Evolutionary conservation across 2,113 vertebrate genomes (phyloP).

Genomic region (Indicator indicator): DNA sequence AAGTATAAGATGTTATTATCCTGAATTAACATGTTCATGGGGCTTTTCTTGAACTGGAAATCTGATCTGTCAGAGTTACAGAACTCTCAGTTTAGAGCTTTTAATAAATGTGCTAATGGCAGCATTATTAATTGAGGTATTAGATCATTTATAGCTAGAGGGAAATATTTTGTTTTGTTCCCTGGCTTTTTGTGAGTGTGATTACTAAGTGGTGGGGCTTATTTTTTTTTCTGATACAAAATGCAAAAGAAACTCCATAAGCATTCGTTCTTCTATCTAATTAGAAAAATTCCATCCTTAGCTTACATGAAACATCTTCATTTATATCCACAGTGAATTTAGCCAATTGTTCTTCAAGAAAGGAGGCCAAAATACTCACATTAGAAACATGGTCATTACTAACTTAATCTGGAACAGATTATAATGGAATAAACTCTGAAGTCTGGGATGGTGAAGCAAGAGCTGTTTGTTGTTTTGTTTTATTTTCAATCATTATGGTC

Average conservation of each 20-base stretch:
- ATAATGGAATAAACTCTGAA: neutral
- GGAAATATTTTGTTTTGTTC: neutral
- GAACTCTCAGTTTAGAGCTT: neutral
- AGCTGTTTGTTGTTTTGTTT: neutral
- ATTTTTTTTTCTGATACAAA: neutral
- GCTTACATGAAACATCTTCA: neutral
- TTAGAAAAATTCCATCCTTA: neutral
- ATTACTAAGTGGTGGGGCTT: neutral
- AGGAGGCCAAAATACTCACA: neutral
- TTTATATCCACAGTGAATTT: neutral
- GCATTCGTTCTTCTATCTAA: neutral
- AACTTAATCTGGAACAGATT: neutral
- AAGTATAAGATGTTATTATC: neutral
- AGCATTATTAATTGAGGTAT: neutral
- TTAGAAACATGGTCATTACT: neutral
- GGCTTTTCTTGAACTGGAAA: neutral
- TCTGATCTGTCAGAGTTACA: neutral
- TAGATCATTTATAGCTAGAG: neutral
- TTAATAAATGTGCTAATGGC: neutral
- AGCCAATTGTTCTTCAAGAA: constrained; percentile 6
- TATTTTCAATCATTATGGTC: neutral
- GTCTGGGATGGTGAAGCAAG: neutral
- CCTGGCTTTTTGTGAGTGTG: neutral
- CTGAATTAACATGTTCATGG: neutral
- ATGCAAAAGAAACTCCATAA: neutral